These are phyloP conservation scores for Novumbra hubbsi DNA, from an alignment of 2,797 vertebrate species.

Conservation along the genomic window DNA sequence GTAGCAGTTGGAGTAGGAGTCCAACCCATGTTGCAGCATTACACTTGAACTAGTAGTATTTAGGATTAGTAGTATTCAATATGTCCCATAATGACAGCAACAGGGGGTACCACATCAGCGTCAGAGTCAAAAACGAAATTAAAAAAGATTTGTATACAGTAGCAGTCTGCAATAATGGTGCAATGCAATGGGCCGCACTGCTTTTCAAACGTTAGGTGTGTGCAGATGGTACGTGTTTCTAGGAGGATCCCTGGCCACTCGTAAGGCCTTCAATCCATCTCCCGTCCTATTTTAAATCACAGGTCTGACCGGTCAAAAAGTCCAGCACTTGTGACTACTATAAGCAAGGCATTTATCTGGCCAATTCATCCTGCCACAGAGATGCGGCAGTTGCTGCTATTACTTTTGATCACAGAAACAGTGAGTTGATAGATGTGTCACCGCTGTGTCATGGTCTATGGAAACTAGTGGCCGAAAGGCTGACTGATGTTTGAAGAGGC, in stretches of 20 bases:
- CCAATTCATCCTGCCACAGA: conserved; percentile 14
- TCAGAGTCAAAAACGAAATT: background rate
- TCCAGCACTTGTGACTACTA: conserved; percentile 16
- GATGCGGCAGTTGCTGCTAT: background rate
- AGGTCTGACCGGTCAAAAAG: conserved; percentile 12
- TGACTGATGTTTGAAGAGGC: conserved; percentile 14
- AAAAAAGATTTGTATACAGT: background rate
- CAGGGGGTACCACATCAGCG: background rate
- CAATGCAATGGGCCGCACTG: background rate
- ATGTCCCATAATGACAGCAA: no score
- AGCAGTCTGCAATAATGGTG: background rate
- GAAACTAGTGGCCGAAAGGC: background rate
- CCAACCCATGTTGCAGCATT: no score
- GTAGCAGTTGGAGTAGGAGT: no score
- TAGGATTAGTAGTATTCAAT: no score
- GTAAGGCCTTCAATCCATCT: background rate
- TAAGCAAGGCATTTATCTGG: conserved; percentile 21
- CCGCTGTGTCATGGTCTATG: conserved; percentile 15
- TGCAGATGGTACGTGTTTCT: background rate
- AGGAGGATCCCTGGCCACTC: background rate
- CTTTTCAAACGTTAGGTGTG: background rate
- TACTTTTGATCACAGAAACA: conserved; percentile 22
- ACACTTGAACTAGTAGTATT: no score
- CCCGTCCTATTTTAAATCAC: background rate
- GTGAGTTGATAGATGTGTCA: conserved; percentile 16